Percentiles rank a stretch among this genome's conserved stretches.
Conservation (phyloP, 2,113 vertebrate genomes). For the Podarcis raffonei region DNA sequence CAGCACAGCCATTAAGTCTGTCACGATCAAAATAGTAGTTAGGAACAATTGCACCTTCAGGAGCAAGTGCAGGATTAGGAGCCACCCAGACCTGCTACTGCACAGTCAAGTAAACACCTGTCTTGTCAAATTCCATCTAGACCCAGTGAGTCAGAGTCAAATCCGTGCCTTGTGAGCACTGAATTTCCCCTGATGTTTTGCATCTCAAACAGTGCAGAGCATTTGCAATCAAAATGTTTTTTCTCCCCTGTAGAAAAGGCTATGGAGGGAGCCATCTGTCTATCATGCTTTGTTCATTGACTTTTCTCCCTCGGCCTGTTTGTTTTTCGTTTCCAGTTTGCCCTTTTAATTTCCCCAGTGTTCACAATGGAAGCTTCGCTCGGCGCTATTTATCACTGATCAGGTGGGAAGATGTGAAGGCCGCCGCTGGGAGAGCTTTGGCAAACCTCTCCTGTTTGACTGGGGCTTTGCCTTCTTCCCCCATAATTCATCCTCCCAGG, state of each 20-base stretch:
- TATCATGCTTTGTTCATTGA: rapidly evolving
- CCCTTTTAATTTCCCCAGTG: conserved; percentile 36
- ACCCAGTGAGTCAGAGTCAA: conserved; percentile 7
- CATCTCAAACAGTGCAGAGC: conserved; percentile 10
- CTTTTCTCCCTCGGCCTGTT: conserved; percentile 22
- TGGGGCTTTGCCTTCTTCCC: neutral
- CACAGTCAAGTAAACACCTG: conserved; percentile 7
- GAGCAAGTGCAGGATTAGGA: conserved; percentile 12
- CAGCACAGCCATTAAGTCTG: neutral
- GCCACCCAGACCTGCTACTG: conserved; percentile 32
- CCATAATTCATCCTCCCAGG: too few species aligned
- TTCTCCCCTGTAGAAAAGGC: neutral
- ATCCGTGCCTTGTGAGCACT: neutral
- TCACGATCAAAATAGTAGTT: conserved; percentile 4
- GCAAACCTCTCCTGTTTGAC: neutral
- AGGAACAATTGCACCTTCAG: neutral
- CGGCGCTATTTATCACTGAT: neutral
- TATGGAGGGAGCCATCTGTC: neutral
- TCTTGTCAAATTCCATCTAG: conserved; percentile 6
- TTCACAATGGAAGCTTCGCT: neutral
- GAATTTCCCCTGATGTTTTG: conserved; percentile 41
- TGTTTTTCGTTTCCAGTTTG: conserved; percentile 25
- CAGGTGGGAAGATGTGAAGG: conserved; percentile 1
- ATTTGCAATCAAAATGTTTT: conserved; percentile 20
- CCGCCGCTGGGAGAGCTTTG: conserved; percentile 12